These are phyloP conservation scores for Patella ulyssiponensis DNA, from an alignment of 2,888 invertebrate genomes.

Conservation along the genomic window DNA sequence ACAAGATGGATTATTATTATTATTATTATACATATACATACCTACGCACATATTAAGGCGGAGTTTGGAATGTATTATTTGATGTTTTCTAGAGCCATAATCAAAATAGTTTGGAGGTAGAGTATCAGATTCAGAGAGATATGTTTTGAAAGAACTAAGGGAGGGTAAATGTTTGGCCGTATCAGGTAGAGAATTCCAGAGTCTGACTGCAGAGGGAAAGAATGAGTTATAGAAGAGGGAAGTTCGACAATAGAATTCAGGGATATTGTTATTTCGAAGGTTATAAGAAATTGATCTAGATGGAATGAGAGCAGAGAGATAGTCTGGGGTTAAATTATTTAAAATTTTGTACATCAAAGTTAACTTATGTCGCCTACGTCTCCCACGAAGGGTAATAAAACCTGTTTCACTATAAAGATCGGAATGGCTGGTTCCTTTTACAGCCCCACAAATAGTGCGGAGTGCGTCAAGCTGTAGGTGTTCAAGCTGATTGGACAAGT, in stretches of 20 bases:
- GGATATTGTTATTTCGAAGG: background rate
- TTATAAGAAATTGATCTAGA: background rate
- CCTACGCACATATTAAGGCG: too few relatives aligned
- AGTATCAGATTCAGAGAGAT: background rate
- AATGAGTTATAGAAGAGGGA: background rate
- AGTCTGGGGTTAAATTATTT: background rate
- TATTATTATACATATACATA: too few relatives aligned
- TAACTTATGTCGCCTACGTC: background rate
- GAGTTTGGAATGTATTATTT: background rate
- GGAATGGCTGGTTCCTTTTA: background rate
- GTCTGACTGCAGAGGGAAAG: background rate
- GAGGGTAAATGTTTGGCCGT: background rate
- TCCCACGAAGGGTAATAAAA: background rate
- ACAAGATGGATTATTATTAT: too few relatives aligned
- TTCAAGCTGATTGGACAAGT: background rate
- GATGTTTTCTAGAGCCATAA: background rate
- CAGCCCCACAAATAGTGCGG: background rate
- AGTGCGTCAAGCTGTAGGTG: background rate
- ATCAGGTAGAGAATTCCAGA: slow-evolving; percentile 1
- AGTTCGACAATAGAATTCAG: background rate
- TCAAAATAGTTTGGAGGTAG: background rate
- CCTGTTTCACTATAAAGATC: background rate
- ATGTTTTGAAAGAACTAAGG: background rate
- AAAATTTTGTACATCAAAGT: background rate
- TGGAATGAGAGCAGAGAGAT: background rate